Evolutionary conservation across 2,113 vertebrate species (phyloP), one percentile per base, ranked within the genome.

Genomic region (Cebidichthys violaceus): DNA sequence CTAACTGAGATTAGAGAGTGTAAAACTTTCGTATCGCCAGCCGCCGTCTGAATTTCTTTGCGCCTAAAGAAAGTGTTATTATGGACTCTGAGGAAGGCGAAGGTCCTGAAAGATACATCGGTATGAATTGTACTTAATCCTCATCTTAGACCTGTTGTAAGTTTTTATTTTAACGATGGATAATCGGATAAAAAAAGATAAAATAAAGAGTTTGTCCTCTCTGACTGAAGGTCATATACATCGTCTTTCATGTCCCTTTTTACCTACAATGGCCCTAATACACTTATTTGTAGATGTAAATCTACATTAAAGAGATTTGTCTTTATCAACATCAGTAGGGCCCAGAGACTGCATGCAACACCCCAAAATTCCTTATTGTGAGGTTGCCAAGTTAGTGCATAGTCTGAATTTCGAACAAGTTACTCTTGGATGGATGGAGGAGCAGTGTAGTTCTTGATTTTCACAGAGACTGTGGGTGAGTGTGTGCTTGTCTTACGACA

Each of bases 401-500:
- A 11, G 18, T 18, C 20, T n/a, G 4, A 37, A n/a, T 15, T 41
- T 13, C 41, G 13, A 65, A 41, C 35, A 67, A 29, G 65, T 65
- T 24, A 4, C 62, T 45, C 24, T 9, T 50, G 17, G 15, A 35
- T 20, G 60, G 17, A 22, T 37, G 33, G 22, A 37, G 37, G 61
- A 22, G 20, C 33, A n/a, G 33, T 64, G 31, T n/a, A 22, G 60
- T 62, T 24, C 9, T 55, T 4, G 20, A 55, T 55, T 55, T 55
- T 11, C 9, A 0, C 22, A 27, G 20, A 10, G 17, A 9, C 31
- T 62, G 60, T 22, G 31, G 18, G 31, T 62, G 60, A 6, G 64
- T 66, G 31, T 60, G 60, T 61, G 75, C 45, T 22, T 60, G 39
- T 24, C 84, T 82, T 79, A 86, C 84, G 69, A 41, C 84, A 86